Evolutionary conservation across 1,140 invertebrate genomes (phyloP), one percentile per base, ranked within the genome.

Genomic region (Cydia amplana): DNA sequence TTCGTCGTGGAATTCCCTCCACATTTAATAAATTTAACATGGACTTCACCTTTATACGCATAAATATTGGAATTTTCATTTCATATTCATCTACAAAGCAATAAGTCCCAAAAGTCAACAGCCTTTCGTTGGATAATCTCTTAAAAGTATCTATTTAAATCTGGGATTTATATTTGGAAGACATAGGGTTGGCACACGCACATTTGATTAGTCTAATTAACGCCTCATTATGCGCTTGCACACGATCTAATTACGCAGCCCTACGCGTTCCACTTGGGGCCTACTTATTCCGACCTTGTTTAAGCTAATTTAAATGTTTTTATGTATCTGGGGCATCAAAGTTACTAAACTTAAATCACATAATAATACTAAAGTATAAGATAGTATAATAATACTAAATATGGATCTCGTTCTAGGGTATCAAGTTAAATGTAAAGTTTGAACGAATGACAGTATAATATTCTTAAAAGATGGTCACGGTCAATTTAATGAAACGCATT

Each of bases 201-300:
- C 65, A 70, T 70, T 70, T 70, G 65, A 70, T 70, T 70, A 70
- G 28, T 6, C 32, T 70, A 70, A 70, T 70, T 40, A 70, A 40
- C 65, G 65, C 65, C 65, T 70, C 65, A 70, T 70, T 70, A 70
- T 70, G 65, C 65, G 65, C 65, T 3, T 70, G 65, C 65, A 70
- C 65, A 70, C 65, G 23, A 70, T 70, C 65, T 70, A 43, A 70
- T 70, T 70, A 70, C 65, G 64, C 28, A 67, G 64, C 64, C 32
- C 16, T 70, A 36, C 28, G 65, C n/a, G 28, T 36, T 70, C 65
- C 65, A 18, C 65, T 70, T 70, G 65, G 65, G 65, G 32, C 65
- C 65, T 10, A 40, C 32, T 70, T 40, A 10, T 2, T 60, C 7
- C 55, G 55, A 60, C 55, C 55, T 60, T n/a, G 20, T 60, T 60